Evolutionary conservation across 2,888 invertebrate genomes (phyloP).

Genomic region (Andrena dorsata): DNA sequence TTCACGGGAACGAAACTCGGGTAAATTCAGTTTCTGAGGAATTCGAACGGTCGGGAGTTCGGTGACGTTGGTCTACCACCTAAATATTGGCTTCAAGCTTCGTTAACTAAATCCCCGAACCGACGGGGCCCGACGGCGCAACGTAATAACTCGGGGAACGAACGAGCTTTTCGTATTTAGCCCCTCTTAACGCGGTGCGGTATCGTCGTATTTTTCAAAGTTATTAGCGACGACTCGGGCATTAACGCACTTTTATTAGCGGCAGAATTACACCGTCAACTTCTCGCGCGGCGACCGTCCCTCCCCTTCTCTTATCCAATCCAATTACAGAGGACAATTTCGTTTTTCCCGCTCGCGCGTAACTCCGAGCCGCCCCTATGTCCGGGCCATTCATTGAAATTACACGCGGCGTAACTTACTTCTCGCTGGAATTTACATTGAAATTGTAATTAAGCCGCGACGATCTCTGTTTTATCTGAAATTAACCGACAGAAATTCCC

Average conservation of each 20-base stretch:
- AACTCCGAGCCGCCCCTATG: conserved; percentile 6
- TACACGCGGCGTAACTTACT: conserved; percentile 61
- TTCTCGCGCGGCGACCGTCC: background rate
- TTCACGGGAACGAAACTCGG: too few relatives aligned
- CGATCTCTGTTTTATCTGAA: conserved; percentile 61
- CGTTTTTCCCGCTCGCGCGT: conserved; percentile 49
- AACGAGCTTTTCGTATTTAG: background rate
- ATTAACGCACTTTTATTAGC: conserved; percentile 47
- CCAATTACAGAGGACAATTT: conserved; percentile 57
- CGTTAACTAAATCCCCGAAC: background rate
- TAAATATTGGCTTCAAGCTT: background rate
- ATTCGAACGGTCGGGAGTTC: background rate
- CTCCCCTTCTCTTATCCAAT: conserved; percentile 49
- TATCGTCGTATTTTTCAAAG: conserved; percentile 45
- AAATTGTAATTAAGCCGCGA: conserved; percentile 63
- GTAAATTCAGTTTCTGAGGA: background rate
- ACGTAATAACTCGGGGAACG: background rate
- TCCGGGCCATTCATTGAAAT: conserved; percentile 56
- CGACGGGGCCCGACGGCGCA: background rate
- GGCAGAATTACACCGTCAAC: conserved; percentile 48
- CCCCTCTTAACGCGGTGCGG: conserved; percentile 9
- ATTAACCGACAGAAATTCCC: conserved; percentile 58
- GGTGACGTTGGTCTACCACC: too few relatives aligned
- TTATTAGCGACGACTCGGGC: conserved; percentile 33
- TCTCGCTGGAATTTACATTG: conserved; percentile 56